phyloP scores from a whole-genome alignment of 2,888 invertebrate genomes.

The Drosophila prostipennis region DNA sequence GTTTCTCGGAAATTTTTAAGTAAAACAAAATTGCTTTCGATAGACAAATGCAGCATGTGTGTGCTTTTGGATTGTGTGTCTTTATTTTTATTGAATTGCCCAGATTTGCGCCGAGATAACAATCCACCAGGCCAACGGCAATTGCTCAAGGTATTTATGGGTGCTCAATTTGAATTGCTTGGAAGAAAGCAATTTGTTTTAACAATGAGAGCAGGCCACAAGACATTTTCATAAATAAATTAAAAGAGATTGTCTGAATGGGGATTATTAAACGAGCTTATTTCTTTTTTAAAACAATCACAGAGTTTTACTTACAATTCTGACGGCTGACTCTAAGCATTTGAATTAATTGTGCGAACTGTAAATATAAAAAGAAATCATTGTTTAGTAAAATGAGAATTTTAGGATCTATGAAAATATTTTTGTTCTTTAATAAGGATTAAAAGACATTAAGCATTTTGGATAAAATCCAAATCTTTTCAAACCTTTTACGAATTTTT shows the following conservation, averaged over 20 bases:
- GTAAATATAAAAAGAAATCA: slow-evolving; percentile 9
- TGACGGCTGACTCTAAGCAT: not conserved
- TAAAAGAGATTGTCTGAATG: slow-evolving; percentile 23
- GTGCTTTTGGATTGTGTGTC: slow-evolving; percentile 30
- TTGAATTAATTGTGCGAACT: not conserved
- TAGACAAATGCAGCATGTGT: slow-evolving; percentile 24
- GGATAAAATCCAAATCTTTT: no score
- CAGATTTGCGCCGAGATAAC: slow-evolving; percentile 54
- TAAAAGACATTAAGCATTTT: no score
- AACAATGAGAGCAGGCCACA: not conserved
- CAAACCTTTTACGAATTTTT: no score
- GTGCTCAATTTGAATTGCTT: slow-evolving; percentile 33
- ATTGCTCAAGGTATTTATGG: slow-evolving; percentile 34
- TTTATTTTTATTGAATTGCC: slow-evolving; percentile 63
- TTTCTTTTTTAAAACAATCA: not conserved
- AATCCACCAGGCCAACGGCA: slow-evolving; percentile 34
- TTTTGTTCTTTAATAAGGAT: no score
- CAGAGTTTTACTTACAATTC: slow-evolving; percentile 11
- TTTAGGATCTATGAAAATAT: no score
- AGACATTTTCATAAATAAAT: slow-evolving; percentile 39
- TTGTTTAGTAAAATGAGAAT: not conserved
- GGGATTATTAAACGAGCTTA: slow-evolving; percentile 9
- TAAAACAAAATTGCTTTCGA: slow-evolving; percentile 60
- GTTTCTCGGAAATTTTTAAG: slow-evolving; percentile 42
- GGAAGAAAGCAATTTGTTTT: slow-evolving; percentile 12